Conservation (phyloP, 2,888 invertebrate species). For the Ganaspis brasiliensis region DNA sequence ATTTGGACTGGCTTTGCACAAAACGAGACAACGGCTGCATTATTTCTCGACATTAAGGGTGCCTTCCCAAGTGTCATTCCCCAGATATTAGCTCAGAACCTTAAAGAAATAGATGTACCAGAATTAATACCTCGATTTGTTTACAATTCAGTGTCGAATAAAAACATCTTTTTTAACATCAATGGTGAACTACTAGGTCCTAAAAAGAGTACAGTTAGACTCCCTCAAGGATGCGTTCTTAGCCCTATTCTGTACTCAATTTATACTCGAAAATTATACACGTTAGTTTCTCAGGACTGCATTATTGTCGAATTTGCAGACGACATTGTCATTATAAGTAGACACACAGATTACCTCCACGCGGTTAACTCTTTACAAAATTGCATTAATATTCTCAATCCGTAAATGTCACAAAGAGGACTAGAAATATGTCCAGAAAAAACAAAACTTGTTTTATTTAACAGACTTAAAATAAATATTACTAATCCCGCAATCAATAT, state of each 20-base stretch:
- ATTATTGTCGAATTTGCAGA: neutral
- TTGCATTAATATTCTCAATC: too few species aligned
- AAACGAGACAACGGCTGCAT: neutral
- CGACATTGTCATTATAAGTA: too few species aligned
- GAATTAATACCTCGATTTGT: constrained; percentile 8
- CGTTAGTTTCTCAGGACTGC: neutral
- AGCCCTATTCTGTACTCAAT: too few species aligned
- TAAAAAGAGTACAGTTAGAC: neutral
- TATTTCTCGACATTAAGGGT: constrained; percentile 51
- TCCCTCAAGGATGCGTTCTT: neutral
- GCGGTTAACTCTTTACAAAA: too few species aligned
- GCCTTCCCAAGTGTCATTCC: constrained; percentile 53
- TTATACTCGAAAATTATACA: neutral
- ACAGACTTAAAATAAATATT: too few species aligned
- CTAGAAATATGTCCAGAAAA: too few species aligned
- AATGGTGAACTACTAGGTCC: neutral
- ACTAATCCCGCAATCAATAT: too few species aligned
- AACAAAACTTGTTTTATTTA: too few species aligned
- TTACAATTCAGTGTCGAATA: neutral
- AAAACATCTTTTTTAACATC: neutral
- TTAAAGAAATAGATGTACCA: constrained; percentile 38
- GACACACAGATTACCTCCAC: too few species aligned
- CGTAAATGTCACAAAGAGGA: too few species aligned
- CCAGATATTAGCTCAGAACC: constrained; percentile 44
- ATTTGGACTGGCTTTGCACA: constrained; percentile 22